Evolutionary conservation across 2,797 vertebrate species (phyloP), one percentile per base, ranked within the genome.

Genomic region (Acanthurus lineatus): DNA sequence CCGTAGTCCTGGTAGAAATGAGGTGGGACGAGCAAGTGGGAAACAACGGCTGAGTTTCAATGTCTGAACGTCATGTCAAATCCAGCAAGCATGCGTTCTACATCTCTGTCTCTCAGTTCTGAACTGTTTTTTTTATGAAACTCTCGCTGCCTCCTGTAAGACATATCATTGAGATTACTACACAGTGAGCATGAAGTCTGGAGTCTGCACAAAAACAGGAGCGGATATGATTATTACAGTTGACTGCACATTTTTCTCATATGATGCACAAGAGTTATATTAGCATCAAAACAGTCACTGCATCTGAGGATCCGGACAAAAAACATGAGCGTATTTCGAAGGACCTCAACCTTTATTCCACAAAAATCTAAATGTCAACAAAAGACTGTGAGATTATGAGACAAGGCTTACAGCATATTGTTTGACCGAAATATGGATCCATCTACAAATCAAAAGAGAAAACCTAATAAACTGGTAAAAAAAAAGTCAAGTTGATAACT

Each of bases 241-340:
- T 53, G 56, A 61, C 66, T 47, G 56, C 56, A 67, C 28, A 54
- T 60, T 67, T 28, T 20, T 40, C 45, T 65, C 52, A 51, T 3
- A 1, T 65, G n/a, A 48, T 58, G 56, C 57, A 40, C 58, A 47
- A n/a, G 44, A 49, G 9, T 62, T 12, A 48, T 49, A 69, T 76
- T 51, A 63, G 35, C 48, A 51, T 57, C 32, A 35, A 47, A 32
- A 22, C 9, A 56, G 28, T 25, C n/a, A 47, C 49, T 58, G 10
- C 45, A 25, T 53, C 63, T 12, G 20, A 51, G 15, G 47, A 35
- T 35, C 32, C 7, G 32, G 32, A 35, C 32, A 35, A 54, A 53
- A 35, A 53, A 20, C 45, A 15, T 15, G 48, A 60, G 25, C 35
- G 47, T 22, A 44, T 52, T 64, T 58, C 25, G 52, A 49, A 63